phyloP scores from a whole-genome alignment of 1,140 invertebrate genomes.

The Sycophaga agraensis region DNA sequence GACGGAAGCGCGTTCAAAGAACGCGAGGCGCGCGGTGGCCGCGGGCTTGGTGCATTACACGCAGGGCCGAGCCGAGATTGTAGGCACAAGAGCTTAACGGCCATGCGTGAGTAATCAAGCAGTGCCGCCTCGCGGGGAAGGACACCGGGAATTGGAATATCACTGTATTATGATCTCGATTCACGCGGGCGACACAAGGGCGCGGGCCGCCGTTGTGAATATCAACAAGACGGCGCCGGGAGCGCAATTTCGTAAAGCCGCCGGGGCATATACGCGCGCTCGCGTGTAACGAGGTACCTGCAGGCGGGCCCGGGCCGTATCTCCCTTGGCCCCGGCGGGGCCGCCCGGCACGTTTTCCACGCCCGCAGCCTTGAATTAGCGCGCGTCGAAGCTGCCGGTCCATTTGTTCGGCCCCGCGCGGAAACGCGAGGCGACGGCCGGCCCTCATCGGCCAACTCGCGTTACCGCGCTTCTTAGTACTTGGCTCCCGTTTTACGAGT shows the following conservation, averaged over 20 bases:
- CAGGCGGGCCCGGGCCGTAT: neutral
- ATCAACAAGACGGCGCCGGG: slow-evolving; percentile 6
- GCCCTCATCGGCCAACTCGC: no score
- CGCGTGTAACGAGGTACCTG: slow-evolving; percentile 4
- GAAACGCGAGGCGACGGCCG: no score
- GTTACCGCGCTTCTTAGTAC: no score
- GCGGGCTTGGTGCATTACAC: no score
- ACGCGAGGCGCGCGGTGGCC: no score
- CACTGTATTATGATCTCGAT: neutral
- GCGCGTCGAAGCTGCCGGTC: neutral
- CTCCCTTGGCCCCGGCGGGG: no score
- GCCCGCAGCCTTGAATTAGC: slow-evolving; percentile 23
- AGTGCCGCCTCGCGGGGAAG: no score
- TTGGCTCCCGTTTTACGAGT: no score
- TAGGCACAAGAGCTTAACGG: no score
- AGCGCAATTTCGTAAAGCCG: neutral
- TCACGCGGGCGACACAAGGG: neutral
- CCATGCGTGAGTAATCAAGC: neutral
- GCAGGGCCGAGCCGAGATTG: no score
- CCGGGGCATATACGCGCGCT: neutral
- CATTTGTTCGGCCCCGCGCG: neutral
- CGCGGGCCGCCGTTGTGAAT: slow-evolving; percentile 11
- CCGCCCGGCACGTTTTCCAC: no score
- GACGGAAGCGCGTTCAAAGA: no score
- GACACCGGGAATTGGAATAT: neutral